Conservation (phyloP, 2,888 invertebrate genomes). For the Agonopterix alstromeriana region DNA sequence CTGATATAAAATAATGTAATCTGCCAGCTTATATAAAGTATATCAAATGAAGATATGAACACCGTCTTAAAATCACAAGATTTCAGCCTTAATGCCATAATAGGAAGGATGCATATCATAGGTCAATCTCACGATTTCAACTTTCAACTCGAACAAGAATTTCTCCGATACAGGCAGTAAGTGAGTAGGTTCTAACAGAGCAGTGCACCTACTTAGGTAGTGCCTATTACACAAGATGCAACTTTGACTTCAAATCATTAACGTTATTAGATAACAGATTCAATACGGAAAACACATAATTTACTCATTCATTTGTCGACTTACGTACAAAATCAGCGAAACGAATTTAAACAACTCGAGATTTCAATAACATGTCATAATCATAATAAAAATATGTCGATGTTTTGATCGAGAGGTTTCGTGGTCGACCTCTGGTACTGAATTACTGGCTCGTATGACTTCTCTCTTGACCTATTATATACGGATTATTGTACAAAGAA, state of each 20-base stretch:
- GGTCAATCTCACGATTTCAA: constrained; percentile 9
- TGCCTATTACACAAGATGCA: constrained; percentile 12
- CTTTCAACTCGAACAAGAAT: constrained; percentile 10
- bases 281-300: too few species aligned
- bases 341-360: too few species aligned
- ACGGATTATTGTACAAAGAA: constrained; percentile 6
- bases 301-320: too few species aligned
- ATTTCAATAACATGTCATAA: not conserved
- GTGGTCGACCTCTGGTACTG: constrained; percentile 19
- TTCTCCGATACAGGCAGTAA: constrained; percentile 7
- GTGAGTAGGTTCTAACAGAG: not conserved
- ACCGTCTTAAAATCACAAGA: too few species aligned
- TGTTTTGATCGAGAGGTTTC: constrained; percentile 2
- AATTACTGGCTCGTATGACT: constrained; percentile 13
- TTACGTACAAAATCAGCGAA: too few species aligned
- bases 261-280: not conserved
- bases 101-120: not conserved
- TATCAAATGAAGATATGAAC: too few species aligned
- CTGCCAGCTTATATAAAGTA: too few species aligned
- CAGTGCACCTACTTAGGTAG: constrained; percentile 1
- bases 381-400: not conserved
- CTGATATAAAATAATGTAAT: too few species aligned
- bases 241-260: constrained; percentile 10
- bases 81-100: too few species aligned
- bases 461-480: constrained; percentile 7